Evolutionary conservation across 2,888 invertebrate species (phyloP).

Genomic region (Sarcophaga caerulescens): DNA sequence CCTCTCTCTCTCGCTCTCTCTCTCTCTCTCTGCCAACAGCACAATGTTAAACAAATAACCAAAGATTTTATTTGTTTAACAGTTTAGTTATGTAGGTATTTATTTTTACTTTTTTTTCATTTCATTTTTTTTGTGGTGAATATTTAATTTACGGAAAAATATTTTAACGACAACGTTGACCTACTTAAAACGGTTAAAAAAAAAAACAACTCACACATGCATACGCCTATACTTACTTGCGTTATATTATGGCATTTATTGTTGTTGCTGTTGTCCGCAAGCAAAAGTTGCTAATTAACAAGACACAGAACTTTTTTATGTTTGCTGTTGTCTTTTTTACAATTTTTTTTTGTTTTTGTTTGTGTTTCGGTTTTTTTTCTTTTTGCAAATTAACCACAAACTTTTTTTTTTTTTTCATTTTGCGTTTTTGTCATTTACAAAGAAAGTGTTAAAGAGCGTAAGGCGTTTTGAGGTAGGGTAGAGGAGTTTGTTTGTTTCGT

Average conservation of each 20-base stretch:
- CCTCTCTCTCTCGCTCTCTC: too few species aligned
- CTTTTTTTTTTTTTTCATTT: slow-evolving; percentile 35
- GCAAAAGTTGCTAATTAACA: slow-evolving; percentile 63
- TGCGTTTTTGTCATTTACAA: slow-evolving; percentile 44
- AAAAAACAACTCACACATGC: slow-evolving; percentile 35
- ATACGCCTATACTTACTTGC: slow-evolving; percentile 13
- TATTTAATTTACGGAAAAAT: slow-evolving; percentile 69
- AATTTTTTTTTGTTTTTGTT: slow-evolving; percentile 14
- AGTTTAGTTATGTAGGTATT: slow-evolving; percentile 54
- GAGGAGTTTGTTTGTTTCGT: slow-evolving; percentile 10
- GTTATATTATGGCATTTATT: slow-evolving; percentile 2
- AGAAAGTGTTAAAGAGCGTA: slow-evolving; percentile 63
- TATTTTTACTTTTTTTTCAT: slow-evolving; percentile 23
- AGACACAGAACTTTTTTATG: slow-evolving; percentile 55
- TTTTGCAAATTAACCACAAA: slow-evolving; percentile 49
- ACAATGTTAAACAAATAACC: slow-evolving; percentile 55
- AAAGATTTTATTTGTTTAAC: slow-evolving; percentile 67
- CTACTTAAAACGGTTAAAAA: slow-evolving; percentile 58
- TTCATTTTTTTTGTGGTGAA: slow-evolving; percentile 42
- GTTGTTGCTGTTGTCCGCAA: slow-evolving; percentile 29
- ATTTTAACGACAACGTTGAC: slow-evolving; percentile 69
- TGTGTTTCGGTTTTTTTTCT: slow-evolving; percentile 6
- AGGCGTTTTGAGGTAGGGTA: slow-evolving; percentile 19
- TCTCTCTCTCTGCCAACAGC: neutral
- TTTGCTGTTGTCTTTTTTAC: slow-evolving; percentile 13